phyloP scores from a whole-genome alignment of 2,113 vertebrate species.

The Turnix velox region DNA sequence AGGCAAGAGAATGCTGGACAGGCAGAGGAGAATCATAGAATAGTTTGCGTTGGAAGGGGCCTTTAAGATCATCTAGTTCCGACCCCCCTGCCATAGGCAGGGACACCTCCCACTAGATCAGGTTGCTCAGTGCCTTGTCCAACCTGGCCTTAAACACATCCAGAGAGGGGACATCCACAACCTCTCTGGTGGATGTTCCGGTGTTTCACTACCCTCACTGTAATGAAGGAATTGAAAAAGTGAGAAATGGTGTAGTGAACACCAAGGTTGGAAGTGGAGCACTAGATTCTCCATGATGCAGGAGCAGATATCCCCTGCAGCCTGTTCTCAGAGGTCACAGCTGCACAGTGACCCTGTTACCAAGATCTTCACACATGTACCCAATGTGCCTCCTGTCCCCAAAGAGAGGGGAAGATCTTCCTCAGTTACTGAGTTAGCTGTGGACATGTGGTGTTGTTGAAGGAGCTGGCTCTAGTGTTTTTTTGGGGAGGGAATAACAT shows the following conservation, averaged over 20 bases:
- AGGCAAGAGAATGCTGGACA: neutral
- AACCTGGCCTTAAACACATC: too few species aligned
- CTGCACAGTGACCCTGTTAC: neutral
- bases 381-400: rapidly evolving
- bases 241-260: neutral
- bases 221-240: too few species aligned
- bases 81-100: too few species aligned
- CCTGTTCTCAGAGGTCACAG: neutral
- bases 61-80: too few species aligned
- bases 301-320: neutral
- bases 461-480: neutral
- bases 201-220: too few species aligned
- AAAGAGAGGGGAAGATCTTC: neutral
- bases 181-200: too few species aligned
- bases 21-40: neutral
- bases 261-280: neutral
- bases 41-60: too few species aligned
- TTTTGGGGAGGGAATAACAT: neutral
- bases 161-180: too few species aligned
- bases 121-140: too few species aligned
- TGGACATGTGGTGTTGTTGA: neutral
- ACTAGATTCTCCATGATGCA: neutral
- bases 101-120: too few species aligned
- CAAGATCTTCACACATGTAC: neutral
- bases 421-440: neutral